Evolutionary conservation across 1,140 invertebrate genomes (phyloP), one percentile per base, ranked within the genome.

Genomic region (Oedothorax gibbosus): DNA sequence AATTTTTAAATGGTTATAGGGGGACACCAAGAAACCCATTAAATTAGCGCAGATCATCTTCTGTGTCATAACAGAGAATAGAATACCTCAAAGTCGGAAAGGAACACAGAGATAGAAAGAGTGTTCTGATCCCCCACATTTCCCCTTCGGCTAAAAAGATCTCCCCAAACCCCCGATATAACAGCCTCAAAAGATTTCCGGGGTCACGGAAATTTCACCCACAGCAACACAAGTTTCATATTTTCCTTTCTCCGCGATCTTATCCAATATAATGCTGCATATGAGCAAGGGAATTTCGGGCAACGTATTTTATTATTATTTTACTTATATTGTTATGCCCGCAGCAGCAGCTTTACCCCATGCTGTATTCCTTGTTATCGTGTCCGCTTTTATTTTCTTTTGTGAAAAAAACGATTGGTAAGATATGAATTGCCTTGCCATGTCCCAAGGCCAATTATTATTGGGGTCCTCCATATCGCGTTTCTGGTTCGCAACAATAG

Each of bases 381-480:
- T 68, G 76, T 66, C 35, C 49, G 6, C 14, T 14, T 64, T 51
- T 54, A 20, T 53, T 80, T 71, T 71, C 54, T 50, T 56, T 56
- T 49, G 18, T 14, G 7, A 11, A 15, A 5, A 60, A 81, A 81
- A 51, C 78, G 78, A 81, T 81, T 60, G 51, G 53, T 60, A 20
- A 69, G 78, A 81, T 81, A 81, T 81, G 78, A 81, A 81, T 71
- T 66, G 51, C 75, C 18, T 71, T 51, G 51, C 75, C 18, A 60
- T 81, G 78, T 71, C 78, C 78, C 66, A 50, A 81, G 78, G 78
- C 66, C 66, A 81, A 81, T 81, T 81, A 81, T 81, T 71, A 69
- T 71, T 68, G 65, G 54, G 35, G 35, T 35, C 35, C 35, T 11
- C 14, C 78, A n/a, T 81, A 81, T 81, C 78, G 78, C 78, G 54